Conservation (phyloP, 2,888 invertebrate species). For the Scaptomyza flava region DNA sequence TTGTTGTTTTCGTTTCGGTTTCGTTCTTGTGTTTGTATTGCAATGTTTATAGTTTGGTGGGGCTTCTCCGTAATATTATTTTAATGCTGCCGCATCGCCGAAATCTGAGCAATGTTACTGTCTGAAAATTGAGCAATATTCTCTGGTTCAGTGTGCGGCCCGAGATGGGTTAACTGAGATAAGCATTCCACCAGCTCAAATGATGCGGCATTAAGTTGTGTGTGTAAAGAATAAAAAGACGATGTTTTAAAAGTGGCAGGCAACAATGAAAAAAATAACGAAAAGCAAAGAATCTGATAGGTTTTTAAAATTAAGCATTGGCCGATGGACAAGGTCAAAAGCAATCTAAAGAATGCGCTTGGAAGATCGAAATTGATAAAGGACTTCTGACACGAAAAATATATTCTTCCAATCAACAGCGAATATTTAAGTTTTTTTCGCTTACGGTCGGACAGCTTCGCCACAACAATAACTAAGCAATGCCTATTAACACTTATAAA, state of each 20-base stretch:
- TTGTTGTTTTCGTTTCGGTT: constrained; percentile 17
- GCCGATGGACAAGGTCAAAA: constrained; percentile 35
- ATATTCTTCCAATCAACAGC: constrained; percentile 7
- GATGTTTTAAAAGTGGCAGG: constrained; percentile 27
- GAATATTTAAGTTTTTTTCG: not conserved
- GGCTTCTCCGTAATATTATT: constrained; percentile 55
- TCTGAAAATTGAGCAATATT: constrained; percentile 73
- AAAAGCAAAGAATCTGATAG: constrained; percentile 16
- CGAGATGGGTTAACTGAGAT: constrained; percentile 66
- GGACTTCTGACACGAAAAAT: constrained; percentile 1
- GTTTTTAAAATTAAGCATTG: constrained; percentile 29
- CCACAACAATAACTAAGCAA: constrained; percentile 35
- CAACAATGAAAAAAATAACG: constrained; percentile 10
- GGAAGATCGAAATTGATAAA: constrained; percentile 36
- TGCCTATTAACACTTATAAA: constrained; percentile 19
- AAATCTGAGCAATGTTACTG: constrained; percentile 68
- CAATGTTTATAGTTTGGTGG: constrained; percentile 57
- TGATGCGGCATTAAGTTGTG: constrained; percentile 48
- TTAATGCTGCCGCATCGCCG: constrained; percentile 36
- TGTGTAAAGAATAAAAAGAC: constrained; percentile 26
- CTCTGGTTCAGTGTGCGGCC: constrained; percentile 54
- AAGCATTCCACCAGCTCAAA: constrained; percentile 46
- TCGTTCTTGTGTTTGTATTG: constrained; percentile 16
- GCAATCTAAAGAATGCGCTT: constrained; percentile 16
- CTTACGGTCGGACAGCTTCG: not conserved